Evolutionary conservation across 2,888 invertebrate species (phyloP), one percentile per base, ranked within the genome.

Genomic region (Morpho deidamia): DNA sequence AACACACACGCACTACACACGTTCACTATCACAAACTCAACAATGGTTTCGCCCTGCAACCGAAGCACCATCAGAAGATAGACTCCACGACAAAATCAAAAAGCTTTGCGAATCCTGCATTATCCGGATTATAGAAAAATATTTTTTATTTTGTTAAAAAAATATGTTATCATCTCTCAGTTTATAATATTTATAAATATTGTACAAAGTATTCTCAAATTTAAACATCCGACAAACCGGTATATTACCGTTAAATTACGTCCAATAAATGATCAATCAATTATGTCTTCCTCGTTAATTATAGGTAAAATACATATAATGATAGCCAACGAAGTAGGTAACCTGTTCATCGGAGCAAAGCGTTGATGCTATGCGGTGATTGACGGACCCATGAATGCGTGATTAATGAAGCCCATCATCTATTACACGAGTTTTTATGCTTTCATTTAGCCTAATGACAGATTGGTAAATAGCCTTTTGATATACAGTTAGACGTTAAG

Each of bases 301-400:
- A 49, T 42, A 49, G 42, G 42, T 42, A 49, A 49, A 49, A 42
- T 49, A 34, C 48, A 11, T n/a, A 34, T 48, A 49, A 49, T 49
- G 49, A 49, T 49, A 49, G 49, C 34, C 14, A 42, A 48, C 12
- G 48, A 42, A 49, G 49, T 33, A 54, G 54, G 56, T 49, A 59
- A 59, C 56, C 53, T 56, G 59, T 56, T 55, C 53, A 49, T 47
- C 45, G 51, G 53, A 58, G 56, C 56, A 52, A 50, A 57, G 44
- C 53, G 53, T 51, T 53, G 56, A 51, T 51, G 44, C 41, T 42
- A 44, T 58, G 51, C 52, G 52, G 65, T 84, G 83, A 85, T 83
- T 82, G 85, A 84, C 83, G 76, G 72, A 71, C 74, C 75, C 77
- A 73, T 77, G 81, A 78, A 81, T 81, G 75, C 72, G 68, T 82